A percentile compares a stretch with the other conserved stretches of the same genome.
These are phyloP conservation scores for Oryzias sinensis DNA, from an alignment of 2,797 vertebrate species.

Conservation along the genomic window DNA sequence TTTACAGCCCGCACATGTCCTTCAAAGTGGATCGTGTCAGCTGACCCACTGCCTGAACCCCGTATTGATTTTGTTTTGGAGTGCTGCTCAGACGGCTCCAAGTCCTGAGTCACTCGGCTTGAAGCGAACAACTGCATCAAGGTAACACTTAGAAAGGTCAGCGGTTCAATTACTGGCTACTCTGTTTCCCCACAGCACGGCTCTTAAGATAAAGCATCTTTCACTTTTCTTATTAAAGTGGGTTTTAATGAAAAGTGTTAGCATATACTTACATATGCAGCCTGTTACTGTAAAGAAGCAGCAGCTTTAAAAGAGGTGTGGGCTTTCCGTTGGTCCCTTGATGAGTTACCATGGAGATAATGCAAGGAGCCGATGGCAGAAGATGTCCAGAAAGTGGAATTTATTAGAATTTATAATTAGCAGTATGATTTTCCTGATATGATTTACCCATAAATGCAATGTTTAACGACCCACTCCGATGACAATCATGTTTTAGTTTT, in stretches of 20 bases:
- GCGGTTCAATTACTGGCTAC: conserved; percentile 50
- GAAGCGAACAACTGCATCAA: conserved; percentile 15
- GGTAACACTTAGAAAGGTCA: conserved; percentile 58
- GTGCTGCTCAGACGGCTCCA: conserved; percentile 1
- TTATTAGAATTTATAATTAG: conserved; percentile 9
- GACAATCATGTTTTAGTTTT: no score
- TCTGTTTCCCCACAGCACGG: conserved; percentile 25
- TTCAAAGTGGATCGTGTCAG: conserved; percentile 8
- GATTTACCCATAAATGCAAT: no score
- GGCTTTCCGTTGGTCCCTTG: conserved; percentile 9
- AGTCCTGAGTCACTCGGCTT: conserved; percentile 25
- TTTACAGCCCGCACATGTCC: conserved; percentile 4
- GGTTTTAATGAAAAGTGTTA: conserved; percentile 38
- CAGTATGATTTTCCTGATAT: conserved; percentile 4
- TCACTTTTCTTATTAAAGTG: conserved; percentile 48
- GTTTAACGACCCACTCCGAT: no score
- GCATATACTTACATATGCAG: conserved; percentile 45
- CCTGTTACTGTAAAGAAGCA: conserved; percentile 46
- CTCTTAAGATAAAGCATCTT: conserved; percentile 28
- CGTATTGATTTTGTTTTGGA: conserved; percentile 30
- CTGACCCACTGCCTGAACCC: conserved; percentile 8
- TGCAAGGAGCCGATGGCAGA: conserved; percentile 2
- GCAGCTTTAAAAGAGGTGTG: conserved; percentile 15
- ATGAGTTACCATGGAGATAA: conserved; percentile 39
- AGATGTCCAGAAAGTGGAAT: background rate